phyloP scores from a whole-genome alignment of 2,888 invertebrate species.

The Drosophila cyrtoloma region DNA sequence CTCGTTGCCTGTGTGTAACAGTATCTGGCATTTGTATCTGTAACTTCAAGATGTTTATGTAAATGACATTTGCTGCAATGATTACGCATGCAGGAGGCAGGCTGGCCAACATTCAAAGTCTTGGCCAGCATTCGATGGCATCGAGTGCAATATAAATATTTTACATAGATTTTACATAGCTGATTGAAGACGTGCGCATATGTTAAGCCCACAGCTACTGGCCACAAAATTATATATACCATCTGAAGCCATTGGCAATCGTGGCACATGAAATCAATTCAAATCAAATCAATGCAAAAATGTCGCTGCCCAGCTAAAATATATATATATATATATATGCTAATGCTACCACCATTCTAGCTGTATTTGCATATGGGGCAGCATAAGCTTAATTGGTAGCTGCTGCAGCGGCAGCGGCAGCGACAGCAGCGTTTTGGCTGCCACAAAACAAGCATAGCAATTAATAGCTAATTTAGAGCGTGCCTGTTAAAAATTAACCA shows the following conservation, averaged over 20 bases:
- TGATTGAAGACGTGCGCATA: conserved; percentile 75
- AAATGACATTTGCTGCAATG: conserved; percentile 68
- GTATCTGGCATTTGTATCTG: conserved; percentile 10
- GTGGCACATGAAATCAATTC: conserved; percentile 60
- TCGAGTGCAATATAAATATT: conserved; percentile 77
- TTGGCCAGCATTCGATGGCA: conserved; percentile 43
- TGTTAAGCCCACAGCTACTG: conserved; percentile 54
- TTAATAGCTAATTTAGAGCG: conserved; percentile 77
- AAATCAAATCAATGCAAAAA: conserved; percentile 61
- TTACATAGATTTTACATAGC: conserved; percentile 82
- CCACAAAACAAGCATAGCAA: conserved; percentile 39
- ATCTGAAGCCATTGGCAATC: conserved; percentile 43
- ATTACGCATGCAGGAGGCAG: conserved; percentile 57
- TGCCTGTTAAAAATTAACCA: conserved; percentile 71
- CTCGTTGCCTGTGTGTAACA: conserved; percentile 29
- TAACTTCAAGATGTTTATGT: conserved; percentile 66
- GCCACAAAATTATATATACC: conserved; percentile 47
- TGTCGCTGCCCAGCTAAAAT: conserved; percentile 31
- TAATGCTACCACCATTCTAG: conserved; percentile 44
- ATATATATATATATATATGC: conserved; percentile 50
- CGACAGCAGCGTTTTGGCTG: conserved; percentile 17
- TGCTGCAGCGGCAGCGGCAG: background rate
- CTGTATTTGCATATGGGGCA: conserved; percentile 63
- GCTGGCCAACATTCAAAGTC: conserved; percentile 3
- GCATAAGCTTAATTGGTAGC: conserved; percentile 71